Base-by-base conservation (phyloP, 2,888 invertebrate genomes). In the Drosophila mettleri region DNA sequence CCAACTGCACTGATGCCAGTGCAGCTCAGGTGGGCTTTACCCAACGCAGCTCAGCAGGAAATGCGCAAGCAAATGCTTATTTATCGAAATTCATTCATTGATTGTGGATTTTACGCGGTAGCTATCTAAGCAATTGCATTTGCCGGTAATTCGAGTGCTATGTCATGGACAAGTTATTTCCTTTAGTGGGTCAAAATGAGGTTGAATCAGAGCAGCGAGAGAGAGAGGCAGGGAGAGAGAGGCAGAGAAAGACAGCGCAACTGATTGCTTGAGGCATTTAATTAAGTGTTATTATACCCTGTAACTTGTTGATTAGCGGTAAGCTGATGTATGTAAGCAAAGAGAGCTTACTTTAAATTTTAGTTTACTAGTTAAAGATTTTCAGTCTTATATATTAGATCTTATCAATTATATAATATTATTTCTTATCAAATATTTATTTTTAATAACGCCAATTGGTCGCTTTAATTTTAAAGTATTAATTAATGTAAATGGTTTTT, bases 131-230 rank as follows among this genome's bases (percentile, higher is more conserved):
- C 39, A 52, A 53, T 38, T 66, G 71, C 60, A 71, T 24, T 59
- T n/a, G 8, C 43, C 31, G 4, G 4, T 18, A 45, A 18, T 49
- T 16, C 10, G 34, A 14, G 16, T 36, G 43, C 36, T 49, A 62
- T 41, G 61, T 80, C 78, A 64, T 59, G 43, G 22, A 63, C 48
- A 66, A 60, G 81, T 63, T 58, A 82, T 74, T 82, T 86, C 69
- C 80, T 60, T 70, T 67, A 80, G 60, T 76, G 64, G 62, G 58
- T 67, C 68, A 64, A 41, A 20, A 49, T n/a, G 36, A 10, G 33
- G 1, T 49, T 74, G 74, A 74, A 55, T 74, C 66, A 74, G 48
- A 41, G n/a, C 18, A 10, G 2, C 39, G 34, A 1, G 0, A 53
- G 34, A 24, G 20, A 3, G 9, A 8, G 9, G n/a, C n/a, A 16